Evolutionary conservation across 92 coral and sea anemone genomes (phyloP), one percentile per base, ranked within the genome.

Genomic region (Epizoanthus stellaris): DNA sequence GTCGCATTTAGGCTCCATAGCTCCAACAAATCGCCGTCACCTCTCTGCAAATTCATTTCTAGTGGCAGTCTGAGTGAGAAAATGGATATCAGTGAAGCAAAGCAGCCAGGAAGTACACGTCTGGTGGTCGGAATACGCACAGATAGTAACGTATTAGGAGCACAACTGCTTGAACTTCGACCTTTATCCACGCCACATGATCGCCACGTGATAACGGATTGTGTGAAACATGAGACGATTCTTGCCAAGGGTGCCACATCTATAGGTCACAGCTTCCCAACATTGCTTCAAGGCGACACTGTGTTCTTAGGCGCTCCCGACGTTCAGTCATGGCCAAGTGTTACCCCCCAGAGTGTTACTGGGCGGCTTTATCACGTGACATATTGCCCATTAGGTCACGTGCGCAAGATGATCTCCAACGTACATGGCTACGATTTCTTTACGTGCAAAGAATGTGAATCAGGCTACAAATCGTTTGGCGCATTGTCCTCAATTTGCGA

Each of bases 351-450:
- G 20, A 15, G 75, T n/a, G 66, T 87, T 19, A 80, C 89, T 0
- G 97, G 97, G 0, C 87, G 97, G 59, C 91, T 93, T 0, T 91
- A 88, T 68, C 59, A 79, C 76, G 75, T 91, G 59, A 67, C 90
- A 23, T 86, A 87, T 61, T 93, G 97, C 61, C 87, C 93, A 21
- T 38, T 43, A 15, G 77, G 89, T 71, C 92, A 80, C 73, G 93
- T 86, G 25, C 94, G 97, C 17, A 74, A 53, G 9, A 81, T 82
- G n/a, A 39, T 62, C 38, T 84, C 86, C 73, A 76, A 67, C 15
- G 0, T 91, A 3, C 69, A 67, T 0, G 71, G 84, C 16, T 39
- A 80, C 34, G 77, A 53, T 40, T n/a, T 34, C 9, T 65, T 70
- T 47, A 60, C 67, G 76, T 88, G 91, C 69, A 39, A 67, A 17